Conservation (phyloP, 2,888 invertebrate genomes). For the Lydus trimaculatus region DNA sequence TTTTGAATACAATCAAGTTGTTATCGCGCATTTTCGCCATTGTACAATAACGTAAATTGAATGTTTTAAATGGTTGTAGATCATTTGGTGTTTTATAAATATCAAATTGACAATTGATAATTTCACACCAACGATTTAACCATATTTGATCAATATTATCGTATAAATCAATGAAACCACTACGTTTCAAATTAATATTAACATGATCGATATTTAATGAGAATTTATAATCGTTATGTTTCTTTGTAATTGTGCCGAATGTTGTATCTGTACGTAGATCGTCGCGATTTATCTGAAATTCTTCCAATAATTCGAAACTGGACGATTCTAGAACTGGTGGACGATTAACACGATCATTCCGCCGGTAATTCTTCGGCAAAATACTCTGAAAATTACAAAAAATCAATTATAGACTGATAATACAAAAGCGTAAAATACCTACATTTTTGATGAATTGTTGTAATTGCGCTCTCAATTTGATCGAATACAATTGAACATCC, state of each 20-base stretch:
- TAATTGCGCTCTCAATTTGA: neutral
- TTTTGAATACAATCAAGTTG: neutral
- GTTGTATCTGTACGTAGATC: neutral
- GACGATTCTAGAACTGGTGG: neutral
- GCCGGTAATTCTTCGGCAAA: neutral
- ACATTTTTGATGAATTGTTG: neutral
- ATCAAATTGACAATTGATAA: neutral
- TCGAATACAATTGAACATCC: neutral
- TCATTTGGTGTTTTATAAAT: neutral
- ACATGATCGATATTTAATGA: neutral
- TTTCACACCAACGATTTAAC: constrained; percentile 8
- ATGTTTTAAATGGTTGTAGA: neutral
- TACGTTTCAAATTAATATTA: neutral
- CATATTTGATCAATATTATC: neutral
- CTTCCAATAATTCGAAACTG: neutral
- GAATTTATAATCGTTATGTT: neutral
- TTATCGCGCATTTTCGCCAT: neutral
- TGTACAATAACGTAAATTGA: neutral
- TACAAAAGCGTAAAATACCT: neutral
- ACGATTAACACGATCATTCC: no score
- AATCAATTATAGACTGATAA: neutral
- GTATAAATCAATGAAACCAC: neutral
- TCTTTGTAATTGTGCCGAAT: neutral
- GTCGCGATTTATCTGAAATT: neutral
- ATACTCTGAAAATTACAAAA: neutral